phyloP scores from a whole-genome alignment of 2,888 invertebrate species.

The Agrenia bidenticulata region DNA sequence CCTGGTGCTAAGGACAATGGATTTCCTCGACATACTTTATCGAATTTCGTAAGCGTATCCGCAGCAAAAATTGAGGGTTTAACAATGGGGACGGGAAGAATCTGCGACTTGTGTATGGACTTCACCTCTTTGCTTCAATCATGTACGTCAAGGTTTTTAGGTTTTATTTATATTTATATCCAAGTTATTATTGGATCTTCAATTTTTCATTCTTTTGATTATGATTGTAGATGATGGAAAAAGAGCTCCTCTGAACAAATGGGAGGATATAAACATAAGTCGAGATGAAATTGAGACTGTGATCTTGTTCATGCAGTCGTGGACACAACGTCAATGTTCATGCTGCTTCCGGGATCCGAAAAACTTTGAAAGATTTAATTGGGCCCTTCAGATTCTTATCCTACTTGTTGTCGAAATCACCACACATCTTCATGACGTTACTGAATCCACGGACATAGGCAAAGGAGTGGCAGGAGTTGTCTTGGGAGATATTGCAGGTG shows the following conservation, averaged over 20 bases:
- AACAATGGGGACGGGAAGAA: conserved; percentile 56
- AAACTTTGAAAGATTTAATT: conserved; percentile 87
- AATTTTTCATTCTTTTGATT: conserved; percentile 8
- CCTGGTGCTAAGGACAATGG: too few relatives aligned
- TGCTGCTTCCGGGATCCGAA: conserved; percentile 90
- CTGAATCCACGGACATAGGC: not conserved
- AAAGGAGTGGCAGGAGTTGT: not conserved
- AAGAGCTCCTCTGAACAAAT: conserved; percentile 43
- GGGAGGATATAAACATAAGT: conserved; percentile 55
- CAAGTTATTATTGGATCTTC: not conserved
- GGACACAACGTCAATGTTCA: conserved; percentile 93
- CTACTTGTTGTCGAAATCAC: conserved; percentile 80
- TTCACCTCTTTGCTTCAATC: conserved; percentile 86
- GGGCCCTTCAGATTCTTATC: conserved; percentile 82
- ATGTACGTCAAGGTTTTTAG: conserved; percentile 61
- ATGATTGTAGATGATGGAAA: conserved; percentile 47
- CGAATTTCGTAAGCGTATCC: too few relatives aligned
- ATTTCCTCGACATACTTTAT: too few relatives aligned
- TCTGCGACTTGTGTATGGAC: conserved; percentile 95
- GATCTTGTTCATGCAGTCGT: conserved; percentile 80
- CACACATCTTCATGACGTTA: conserved; percentile 64
- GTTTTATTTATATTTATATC: not conserved
- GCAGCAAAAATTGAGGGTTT: too few relatives aligned
- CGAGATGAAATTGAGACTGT: conserved; percentile 77
- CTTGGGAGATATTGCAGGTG: not conserved